These are phyloP conservation scores for Aurelia coerulea DNA, from an alignment of 30 jellyfish, hydroid and myxozoan genomes.

Conservation along the genomic window DNA sequence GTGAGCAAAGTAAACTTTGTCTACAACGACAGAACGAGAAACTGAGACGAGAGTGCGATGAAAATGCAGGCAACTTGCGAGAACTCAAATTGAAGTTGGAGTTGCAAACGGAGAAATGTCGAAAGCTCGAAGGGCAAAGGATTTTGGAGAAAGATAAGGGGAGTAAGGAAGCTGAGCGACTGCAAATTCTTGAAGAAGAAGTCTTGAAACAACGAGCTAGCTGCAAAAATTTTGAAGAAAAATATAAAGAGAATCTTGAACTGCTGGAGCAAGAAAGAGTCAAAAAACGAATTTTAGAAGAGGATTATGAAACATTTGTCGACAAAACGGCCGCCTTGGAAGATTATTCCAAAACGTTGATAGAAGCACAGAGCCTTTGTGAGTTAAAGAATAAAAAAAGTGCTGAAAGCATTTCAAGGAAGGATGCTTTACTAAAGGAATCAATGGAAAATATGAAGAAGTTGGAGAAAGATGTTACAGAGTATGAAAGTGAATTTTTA, in stretches of 20 bases:
- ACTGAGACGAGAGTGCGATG: neutral
- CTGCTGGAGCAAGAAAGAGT: neutral
- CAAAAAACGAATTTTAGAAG: neutral
- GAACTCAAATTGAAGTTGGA: neutral
- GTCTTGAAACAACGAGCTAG: neutral
- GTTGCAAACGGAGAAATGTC: neutral
- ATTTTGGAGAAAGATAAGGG: neutral
- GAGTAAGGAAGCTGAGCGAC: neutral
- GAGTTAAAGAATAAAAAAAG: conserved; percentile 1
- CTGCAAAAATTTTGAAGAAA: neutral
- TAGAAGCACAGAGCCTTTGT: neutral
- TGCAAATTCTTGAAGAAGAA: neutral
- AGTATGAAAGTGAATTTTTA: neutral
- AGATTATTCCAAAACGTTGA: conserved; percentile 12
- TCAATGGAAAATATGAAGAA: no score
- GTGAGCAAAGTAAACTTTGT: conserved; percentile 15
- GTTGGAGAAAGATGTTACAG: neutral
- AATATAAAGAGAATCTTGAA: neutral
- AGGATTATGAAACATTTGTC: neutral
- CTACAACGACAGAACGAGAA: conserved; percentile 23
- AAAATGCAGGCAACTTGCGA: neutral
- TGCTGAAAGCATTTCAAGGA: neutral
- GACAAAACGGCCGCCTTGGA: conserved; percentile 29
- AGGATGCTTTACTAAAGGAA: neutral
- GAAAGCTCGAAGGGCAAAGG: neutral